Percentiles rank a stretch among this genome's conserved stretches.
Evolutionary conservation across 2,888 invertebrate genomes (phyloP).

Genomic region (Drosophila macrospina): DNA sequence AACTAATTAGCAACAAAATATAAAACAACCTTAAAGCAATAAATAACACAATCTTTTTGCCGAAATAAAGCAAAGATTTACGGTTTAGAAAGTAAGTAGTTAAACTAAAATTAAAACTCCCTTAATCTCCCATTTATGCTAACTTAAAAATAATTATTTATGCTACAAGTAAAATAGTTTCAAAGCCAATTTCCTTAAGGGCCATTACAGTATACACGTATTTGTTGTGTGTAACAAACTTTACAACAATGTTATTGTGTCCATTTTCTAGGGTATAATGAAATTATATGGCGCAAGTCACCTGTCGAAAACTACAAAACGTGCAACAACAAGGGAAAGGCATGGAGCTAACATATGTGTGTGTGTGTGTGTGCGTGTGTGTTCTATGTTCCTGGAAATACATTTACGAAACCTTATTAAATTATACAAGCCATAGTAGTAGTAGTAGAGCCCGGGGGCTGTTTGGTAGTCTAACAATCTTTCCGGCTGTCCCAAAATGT

Average conservation of each 20-base stretch:
- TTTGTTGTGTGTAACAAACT: constrained; percentile 6
- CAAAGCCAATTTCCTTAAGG: background rate
- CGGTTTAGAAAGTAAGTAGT: no score
- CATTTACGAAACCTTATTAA: constrained; percentile 72
- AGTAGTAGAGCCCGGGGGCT: constrained; percentile 21
- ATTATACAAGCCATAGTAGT: constrained; percentile 59
- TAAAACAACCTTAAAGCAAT: no score
- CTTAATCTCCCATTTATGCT: background rate
- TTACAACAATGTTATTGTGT: constrained; percentile 29
- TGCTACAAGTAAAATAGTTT: background rate
- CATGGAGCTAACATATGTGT: constrained; percentile 11
- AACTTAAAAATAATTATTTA: background rate
- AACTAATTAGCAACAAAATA: no score
- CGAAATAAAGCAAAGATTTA: no score
- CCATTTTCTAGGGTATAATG: constrained; percentile 55
- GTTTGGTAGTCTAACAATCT: constrained; percentile 17
- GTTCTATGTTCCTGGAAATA: constrained; percentile 45
- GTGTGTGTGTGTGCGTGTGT: constrained; percentile 13
- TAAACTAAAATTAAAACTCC: no score
- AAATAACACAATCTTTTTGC: no score
- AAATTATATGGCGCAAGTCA: constrained; percentile 60
- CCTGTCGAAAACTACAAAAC: constrained; percentile 74
- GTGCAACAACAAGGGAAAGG: constrained; percentile 49
- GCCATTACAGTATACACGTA: background rate
- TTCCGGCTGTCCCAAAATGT: constrained; percentile 56